Conservation (phyloP, 2,113 vertebrate genomes). For the Eptatretus burgeri region DNA sequence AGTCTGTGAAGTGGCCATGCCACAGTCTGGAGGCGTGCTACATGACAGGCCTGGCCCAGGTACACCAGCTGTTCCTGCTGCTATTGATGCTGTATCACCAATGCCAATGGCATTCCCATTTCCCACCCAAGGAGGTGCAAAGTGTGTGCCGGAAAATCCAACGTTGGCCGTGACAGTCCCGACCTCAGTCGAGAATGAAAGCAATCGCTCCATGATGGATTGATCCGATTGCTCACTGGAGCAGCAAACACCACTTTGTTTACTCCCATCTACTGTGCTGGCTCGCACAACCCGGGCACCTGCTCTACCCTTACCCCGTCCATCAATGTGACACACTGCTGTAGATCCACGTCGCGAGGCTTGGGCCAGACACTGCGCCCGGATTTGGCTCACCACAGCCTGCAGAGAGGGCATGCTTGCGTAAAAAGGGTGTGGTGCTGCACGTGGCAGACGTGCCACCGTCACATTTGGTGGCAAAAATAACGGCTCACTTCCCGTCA, state of each 20-base stretch:
- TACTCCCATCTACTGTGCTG: neutral
- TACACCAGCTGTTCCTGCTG: too few relatives aligned
- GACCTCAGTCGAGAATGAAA: slow-evolving; percentile 5
- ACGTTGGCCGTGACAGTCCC: slow-evolving; percentile 4
- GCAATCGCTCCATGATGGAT: slow-evolving; percentile 3
- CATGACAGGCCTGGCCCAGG: too few relatives aligned
- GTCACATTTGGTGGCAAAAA: slow-evolving; percentile 5
- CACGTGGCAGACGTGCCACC: neutral
- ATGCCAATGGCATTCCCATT: too few relatives aligned
- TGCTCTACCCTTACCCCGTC: neutral
- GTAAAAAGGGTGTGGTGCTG: slow-evolving; percentile 2
- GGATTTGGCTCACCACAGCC: neutral
- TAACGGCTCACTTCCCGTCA: neutral
- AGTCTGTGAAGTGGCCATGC: too few relatives aligned
- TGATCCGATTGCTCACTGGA: neutral
- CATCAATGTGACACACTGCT: slow-evolving; percentile 1
- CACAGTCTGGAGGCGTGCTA: too few relatives aligned
- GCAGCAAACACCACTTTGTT: neutral
- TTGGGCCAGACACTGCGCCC: neutral
- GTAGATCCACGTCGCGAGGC: slow-evolving; percentile 4
- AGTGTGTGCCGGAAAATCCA: neutral
- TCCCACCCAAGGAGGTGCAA: neutral
- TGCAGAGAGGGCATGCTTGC: neutral
- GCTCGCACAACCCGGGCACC: neutral
- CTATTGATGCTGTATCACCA: too few relatives aligned